These are phyloP conservation scores for Smutsia temminckii DNA, from an alignment of 2,797 vertebrate genomes.

Conservation along the genomic window DNA sequence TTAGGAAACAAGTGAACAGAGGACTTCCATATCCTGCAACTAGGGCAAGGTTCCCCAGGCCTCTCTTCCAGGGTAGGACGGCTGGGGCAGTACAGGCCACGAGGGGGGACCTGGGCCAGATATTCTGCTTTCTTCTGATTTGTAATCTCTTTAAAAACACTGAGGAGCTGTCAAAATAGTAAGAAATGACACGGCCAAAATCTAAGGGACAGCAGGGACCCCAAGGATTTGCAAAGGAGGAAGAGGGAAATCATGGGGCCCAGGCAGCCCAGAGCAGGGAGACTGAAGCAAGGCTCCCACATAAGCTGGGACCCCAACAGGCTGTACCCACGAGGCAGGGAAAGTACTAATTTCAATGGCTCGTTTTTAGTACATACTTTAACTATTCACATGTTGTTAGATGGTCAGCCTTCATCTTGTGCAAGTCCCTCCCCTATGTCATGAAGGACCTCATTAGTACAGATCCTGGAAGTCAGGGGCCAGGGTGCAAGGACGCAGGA, in stretches of 20 bases:
- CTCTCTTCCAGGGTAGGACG: neutral
- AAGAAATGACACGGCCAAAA: neutral
- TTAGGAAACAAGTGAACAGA: neutral
- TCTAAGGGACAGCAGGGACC: neutral
- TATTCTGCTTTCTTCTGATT: neutral
- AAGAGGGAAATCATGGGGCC: neutral
- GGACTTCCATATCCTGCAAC: rapidly evolving
- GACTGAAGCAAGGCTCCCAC: neutral
- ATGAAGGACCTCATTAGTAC: too few species aligned
- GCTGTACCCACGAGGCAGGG: neutral
- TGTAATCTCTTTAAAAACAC: neutral
- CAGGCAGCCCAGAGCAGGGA: neutral
- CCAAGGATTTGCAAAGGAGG: neutral
- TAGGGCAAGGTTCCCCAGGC: neutral
- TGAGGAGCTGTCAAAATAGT: neutral
- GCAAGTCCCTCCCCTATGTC: too few species aligned
- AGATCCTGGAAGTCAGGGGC: neutral
- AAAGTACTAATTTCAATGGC: neutral
- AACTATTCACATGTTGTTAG: too few species aligned
- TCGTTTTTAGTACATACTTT: too few species aligned
- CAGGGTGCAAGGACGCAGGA: neutral
- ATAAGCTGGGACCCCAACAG: neutral
- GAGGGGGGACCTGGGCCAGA: neutral
- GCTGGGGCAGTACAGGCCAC: too few species aligned
- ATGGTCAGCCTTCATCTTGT: too few species aligned